These are phyloP conservation scores for Paraescarpia echinospica DNA, from an alignment of 1,140 invertebrate species.

Conservation along the genomic window DNA sequence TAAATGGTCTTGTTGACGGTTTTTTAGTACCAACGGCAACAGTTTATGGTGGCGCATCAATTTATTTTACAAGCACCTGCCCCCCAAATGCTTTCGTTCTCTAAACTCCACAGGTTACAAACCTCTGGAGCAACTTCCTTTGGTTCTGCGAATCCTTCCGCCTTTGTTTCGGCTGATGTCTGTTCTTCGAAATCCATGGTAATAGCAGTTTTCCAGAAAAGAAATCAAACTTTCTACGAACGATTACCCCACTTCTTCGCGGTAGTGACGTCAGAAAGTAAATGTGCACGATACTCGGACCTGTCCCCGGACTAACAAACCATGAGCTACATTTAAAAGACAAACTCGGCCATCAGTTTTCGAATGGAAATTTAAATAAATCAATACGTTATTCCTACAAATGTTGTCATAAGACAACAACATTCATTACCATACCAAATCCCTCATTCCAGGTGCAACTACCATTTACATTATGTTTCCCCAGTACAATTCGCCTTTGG, in stretches of 20 bases:
- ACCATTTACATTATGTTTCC: too few relatives aligned
- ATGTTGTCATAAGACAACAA: too few relatives aligned
- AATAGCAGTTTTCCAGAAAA: background rate
- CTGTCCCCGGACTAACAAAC: background rate
- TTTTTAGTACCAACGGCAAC: background rate
- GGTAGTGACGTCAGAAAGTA: background rate
- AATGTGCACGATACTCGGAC: background rate
- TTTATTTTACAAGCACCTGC: background rate
- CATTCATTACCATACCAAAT: too few relatives aligned
- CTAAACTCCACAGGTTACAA: background rate
- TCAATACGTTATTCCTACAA: too few relatives aligned
- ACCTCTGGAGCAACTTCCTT: background rate
- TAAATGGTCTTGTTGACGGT: background rate
- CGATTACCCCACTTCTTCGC: conserved; percentile 3
- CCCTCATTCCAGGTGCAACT: too few relatives aligned
- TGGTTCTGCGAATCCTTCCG: background rate
- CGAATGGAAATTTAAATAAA: too few relatives aligned
- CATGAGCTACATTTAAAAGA: background rate
- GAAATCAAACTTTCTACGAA: background rate
- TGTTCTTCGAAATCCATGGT: background rate
- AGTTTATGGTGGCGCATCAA: background rate
- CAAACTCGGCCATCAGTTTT: too few relatives aligned
- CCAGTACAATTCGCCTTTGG: too few relatives aligned
- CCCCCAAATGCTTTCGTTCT: background rate
- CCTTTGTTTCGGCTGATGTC: background rate